Percentiles rank a stretch among this genome's conserved stretches.
phyloP scores from a whole-genome alignment of 23 tunicate genomes.

The Phallusia fumigata region DNA sequence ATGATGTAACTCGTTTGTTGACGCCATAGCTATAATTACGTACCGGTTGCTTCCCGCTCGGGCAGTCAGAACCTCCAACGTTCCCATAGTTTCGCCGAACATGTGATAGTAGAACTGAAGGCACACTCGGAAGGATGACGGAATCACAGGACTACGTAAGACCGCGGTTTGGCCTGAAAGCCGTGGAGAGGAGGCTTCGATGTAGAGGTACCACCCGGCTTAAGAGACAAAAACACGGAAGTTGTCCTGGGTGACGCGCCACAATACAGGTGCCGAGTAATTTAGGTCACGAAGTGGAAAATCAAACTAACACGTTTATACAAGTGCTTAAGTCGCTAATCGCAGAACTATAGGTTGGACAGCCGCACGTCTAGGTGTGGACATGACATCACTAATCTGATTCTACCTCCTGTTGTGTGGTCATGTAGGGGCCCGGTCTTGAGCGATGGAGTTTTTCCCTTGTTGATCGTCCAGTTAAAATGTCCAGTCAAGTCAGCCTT shows the following conservation, averaged over 20 bases:
- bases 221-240: constrained; percentile 3
- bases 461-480: constrained; percentile 54
- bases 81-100: constrained; percentile 73
- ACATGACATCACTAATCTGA: not conserved
- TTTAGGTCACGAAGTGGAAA: not conserved
- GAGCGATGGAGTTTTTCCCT: constrained; percentile 54
- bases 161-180: constrained; percentile 49
- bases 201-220: constrained; percentile 87
- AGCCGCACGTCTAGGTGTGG: not conserved
- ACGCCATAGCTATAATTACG: not conserved
- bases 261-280: not conserved
- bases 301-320: constrained; percentile 2
- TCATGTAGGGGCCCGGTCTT: constrained; percentile 73
- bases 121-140: constrained; percentile 34
- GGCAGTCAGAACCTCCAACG: constrained; percentile 52
- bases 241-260: not conserved
- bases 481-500: constrained; percentile 36
- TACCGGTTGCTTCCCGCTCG: constrained; percentile 35
- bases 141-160: constrained; percentile 57
- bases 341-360: not conserved
- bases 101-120: constrained; percentile 79
- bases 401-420: constrained; percentile 78
- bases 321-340: not conserved
- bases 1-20: not conserved
- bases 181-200: constrained; percentile 81